A percentile compares a stretch with the other conserved stretches of the same genome.
Conservation (phyloP, 2,888 invertebrate species). For the Mesorhabditis belari region DNA sequence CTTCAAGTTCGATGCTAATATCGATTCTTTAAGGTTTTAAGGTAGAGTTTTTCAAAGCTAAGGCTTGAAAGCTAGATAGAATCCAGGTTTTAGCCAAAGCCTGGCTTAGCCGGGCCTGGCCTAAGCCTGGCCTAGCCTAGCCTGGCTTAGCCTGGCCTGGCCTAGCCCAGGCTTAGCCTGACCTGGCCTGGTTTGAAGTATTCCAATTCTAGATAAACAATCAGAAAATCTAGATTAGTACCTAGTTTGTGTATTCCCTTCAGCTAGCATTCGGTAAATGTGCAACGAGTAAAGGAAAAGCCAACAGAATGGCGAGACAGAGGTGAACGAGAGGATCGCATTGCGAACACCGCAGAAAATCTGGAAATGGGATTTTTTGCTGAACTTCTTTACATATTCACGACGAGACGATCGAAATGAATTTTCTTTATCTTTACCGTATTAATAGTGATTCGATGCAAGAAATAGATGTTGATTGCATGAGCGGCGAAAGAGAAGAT, state of each 20-base stretch:
- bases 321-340: constrained; percentile 39
- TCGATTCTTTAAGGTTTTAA: background rate
- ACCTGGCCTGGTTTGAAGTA: no score
- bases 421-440: no score
- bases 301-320: constrained; percentile 42
- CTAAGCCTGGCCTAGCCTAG: no score
- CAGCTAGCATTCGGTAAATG: constrained; percentile 38
- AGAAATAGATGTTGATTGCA: constrained; percentile 31
- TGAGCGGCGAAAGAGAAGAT: constrained; percentile 41
- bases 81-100: no score
- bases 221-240: no score
- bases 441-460: constrained; percentile 35
- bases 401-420: no score
- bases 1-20: background rate
- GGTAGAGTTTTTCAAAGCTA: background rate
- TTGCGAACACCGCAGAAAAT: constrained; percentile 43
- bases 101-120: no score
- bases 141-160: no score
- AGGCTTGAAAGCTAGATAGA: no score
- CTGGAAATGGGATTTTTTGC: constrained; percentile 17
- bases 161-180: no score
- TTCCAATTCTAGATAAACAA: no score
- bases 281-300: constrained; percentile 42
- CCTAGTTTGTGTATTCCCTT: constrained; percentile 28
- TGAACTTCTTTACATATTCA: no score